phyloP scores from a whole-genome alignment of 2,888 invertebrate genomes.

The Nephrotoma flavescens region DNA sequence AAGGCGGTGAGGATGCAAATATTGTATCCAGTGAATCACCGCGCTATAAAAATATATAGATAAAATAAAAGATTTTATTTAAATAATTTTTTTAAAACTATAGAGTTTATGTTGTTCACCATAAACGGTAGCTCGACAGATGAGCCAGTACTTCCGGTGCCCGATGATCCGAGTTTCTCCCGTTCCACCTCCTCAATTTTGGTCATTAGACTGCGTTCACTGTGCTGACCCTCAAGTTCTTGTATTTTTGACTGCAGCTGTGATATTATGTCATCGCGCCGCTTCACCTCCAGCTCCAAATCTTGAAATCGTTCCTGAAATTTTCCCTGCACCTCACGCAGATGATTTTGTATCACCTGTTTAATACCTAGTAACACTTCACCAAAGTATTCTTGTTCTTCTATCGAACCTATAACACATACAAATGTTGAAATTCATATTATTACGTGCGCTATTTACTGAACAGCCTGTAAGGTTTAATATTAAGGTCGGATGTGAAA shows the following conservation, averaged over 20 bases:
- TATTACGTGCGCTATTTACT: background rate
- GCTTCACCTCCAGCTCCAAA: constrained; percentile 65
- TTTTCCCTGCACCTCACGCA: constrained; percentile 54
- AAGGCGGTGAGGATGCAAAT: constrained; percentile 43
- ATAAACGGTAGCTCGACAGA: constrained; percentile 31
- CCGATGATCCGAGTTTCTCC: background rate
- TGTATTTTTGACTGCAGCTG: constrained; percentile 59
- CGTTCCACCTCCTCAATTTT: background rate
- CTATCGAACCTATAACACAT: constrained; percentile 39
- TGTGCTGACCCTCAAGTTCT: constrained; percentile 37
- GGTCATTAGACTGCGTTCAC: background rate
- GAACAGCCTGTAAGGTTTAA: background rate
- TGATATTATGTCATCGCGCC: constrained; percentile 65
- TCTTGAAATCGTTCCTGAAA: constrained; percentile 58
- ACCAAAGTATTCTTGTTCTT: constrained; percentile 68
- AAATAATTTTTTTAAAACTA: background rate
- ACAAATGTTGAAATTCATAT: background rate
- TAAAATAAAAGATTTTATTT: background rate
- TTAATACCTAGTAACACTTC: constrained; percentile 67
- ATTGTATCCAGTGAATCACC: constrained; percentile 54
- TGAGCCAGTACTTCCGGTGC: constrained; percentile 20
- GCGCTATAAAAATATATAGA: constrained; percentile 33
- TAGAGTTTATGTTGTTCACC: constrained; percentile 18
- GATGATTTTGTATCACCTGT: constrained; percentile 62
- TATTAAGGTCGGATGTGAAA: background rate